Conservation (phyloP, 2,797 vertebrate genomes). For the Tangara arthus region DNA sequence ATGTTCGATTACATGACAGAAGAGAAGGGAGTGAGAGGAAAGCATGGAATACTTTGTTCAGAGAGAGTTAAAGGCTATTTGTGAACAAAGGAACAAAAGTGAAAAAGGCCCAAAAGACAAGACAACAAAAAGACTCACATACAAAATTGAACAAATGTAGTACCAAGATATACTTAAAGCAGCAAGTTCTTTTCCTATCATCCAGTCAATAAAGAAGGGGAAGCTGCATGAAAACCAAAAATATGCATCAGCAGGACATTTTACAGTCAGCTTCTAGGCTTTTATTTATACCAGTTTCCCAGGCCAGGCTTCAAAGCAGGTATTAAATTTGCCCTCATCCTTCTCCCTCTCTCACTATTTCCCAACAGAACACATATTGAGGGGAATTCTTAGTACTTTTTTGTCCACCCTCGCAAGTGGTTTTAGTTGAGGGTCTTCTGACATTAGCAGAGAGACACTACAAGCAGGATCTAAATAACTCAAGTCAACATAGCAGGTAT, state of each 20-base stretch:
- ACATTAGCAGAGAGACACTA: background rate
- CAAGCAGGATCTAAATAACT: background rate
- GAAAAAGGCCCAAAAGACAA: background rate
- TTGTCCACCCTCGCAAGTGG: background rate
- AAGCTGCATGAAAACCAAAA: background rate
- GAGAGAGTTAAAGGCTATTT: conserved; percentile 14
- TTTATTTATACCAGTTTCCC: background rate
- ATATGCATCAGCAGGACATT: background rate
- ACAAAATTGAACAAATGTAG: background rate
- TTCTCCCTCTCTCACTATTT: background rate
- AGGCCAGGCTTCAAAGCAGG: background rate
- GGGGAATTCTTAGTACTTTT: background rate
- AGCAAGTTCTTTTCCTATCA: background rate
- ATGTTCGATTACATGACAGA: conserved; percentile 31
- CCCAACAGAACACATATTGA: background rate
- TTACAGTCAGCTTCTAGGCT: background rate
- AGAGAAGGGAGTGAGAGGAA: background rate
- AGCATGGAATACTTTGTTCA: background rate
- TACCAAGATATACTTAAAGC: background rate
- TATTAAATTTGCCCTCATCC: background rate
- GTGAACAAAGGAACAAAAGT: conserved; percentile 16
- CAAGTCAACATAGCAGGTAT: background rate
- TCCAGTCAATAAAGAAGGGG: background rate
- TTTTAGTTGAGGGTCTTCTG: background rate
- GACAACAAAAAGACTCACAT: background rate